Evolutionary conservation across 64 coral and sea anemone genomes (phyloP).

Genomic region (Stylophora pistillata): DNA sequence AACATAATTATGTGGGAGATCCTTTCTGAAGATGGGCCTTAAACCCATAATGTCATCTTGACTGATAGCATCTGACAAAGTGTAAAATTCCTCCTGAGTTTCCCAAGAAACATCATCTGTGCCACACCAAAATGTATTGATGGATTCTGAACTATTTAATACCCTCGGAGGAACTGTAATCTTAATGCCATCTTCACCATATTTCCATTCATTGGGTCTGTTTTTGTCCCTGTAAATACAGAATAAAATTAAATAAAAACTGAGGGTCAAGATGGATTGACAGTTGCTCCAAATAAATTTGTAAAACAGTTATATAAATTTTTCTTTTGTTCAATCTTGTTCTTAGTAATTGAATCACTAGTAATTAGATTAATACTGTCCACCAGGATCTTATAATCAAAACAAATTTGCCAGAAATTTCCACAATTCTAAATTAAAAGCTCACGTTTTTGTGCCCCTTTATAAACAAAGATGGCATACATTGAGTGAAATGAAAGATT

Average conservation of each 20-base stretch:
- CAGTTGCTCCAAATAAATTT: too few species aligned
- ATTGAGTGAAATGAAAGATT: too few species aligned
- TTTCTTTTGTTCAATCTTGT: too few species aligned
- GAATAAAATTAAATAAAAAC: neutral
- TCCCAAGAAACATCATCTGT: constrained; percentile 74
- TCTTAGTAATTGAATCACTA: too few species aligned
- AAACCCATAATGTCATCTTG: constrained; percentile 70
- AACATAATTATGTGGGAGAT: constrained; percentile 74
- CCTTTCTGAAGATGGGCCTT: constrained; percentile 82
- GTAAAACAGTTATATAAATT: too few species aligned
- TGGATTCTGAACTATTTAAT: constrained; percentile 7
- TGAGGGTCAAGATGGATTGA: neutral
- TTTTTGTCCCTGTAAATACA: neutral
- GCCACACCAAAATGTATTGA: neutral
- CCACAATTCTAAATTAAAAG: too few species aligned
- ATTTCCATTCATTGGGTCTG: neutral
- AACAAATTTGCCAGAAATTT: too few species aligned
- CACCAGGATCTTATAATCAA: too few species aligned
- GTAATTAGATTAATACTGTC: too few species aligned
- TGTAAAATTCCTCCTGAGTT: constrained; percentile 72
- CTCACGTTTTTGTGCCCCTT: too few species aligned
- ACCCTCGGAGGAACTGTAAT: constrained; percentile 9
- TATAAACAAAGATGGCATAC: too few species aligned
- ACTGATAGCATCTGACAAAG: constrained; percentile 66
- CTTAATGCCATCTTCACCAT: constrained; percentile 20